These are phyloP conservation scores for Haliclona indistincta DNA, from an alignment of 37 sponge, comb jelly and placozoan genomes.

Conservation along the genomic window DNA sequence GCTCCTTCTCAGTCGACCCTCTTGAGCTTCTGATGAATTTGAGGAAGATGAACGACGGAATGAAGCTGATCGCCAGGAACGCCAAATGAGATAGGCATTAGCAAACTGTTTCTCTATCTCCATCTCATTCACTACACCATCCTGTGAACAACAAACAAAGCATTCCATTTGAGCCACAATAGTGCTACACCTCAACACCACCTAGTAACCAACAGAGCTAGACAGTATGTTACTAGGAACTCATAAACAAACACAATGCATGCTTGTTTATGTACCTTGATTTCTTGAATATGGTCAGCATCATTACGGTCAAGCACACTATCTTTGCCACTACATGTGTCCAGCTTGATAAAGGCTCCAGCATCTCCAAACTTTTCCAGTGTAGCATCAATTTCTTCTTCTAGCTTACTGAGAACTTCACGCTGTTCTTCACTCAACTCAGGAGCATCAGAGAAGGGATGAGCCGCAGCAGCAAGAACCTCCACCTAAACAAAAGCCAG, in stretches of 20 bases:
- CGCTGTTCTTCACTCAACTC: slow-evolving; percentile 35
- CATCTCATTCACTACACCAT: slow-evolving; percentile 48
- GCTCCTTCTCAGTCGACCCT: not conserved
- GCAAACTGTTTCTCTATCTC: slow-evolving; percentile 54
- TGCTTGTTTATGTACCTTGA: no score
- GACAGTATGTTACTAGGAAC: no score
- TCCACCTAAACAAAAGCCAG: slow-evolving; percentile 11
- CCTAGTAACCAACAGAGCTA: no score
- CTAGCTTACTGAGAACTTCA: slow-evolving; percentile 18
- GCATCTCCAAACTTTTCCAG: slow-evolving; percentile 47
- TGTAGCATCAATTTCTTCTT: slow-evolving; percentile 37
- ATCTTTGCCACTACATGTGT: slow-evolving; percentile 47
- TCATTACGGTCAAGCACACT: slow-evolving; percentile 36
- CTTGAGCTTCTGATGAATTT: not conserved
- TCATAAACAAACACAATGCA: no score
- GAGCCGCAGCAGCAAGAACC: slow-evolving; percentile 10
- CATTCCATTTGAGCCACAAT: no score
- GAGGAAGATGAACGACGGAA: not conserved
- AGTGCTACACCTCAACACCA: no score
- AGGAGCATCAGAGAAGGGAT: not conserved
- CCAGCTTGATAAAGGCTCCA: slow-evolving; percentile 46
- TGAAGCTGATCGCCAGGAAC: not conserved
- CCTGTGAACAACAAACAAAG: no score
- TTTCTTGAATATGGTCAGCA: slow-evolving; percentile 19
- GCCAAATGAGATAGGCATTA: slow-evolving; percentile 58